Evolutionary conservation across 2,113 vertebrate genomes (phyloP).

Genomic region (Tylochromis polylepis): DNA sequence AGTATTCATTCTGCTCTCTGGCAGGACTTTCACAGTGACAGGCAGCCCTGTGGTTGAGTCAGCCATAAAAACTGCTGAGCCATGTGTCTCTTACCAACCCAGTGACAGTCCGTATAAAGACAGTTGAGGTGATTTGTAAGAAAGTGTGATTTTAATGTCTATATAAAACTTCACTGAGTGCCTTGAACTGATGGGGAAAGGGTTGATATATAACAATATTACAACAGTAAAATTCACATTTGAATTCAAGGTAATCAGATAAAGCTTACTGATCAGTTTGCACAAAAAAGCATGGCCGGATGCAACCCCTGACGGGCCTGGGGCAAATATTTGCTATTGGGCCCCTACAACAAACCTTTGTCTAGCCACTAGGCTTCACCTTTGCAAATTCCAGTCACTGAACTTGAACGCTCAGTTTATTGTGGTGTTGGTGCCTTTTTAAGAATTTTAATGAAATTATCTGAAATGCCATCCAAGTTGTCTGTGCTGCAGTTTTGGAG

Average conservation of each 20-base stretch:
- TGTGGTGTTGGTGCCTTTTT: not conserved
- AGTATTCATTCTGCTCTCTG: constrained; percentile 11
- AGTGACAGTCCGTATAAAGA: not conserved
- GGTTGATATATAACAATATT: not conserved
- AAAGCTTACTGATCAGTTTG: not conserved
- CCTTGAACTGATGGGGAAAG: not conserved
- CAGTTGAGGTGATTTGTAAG: not conserved
- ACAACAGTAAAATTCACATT: not conserved
- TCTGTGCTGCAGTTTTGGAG: not conserved
- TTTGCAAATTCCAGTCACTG: not conserved
- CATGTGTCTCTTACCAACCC: not conserved
- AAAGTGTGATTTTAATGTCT: not conserved
- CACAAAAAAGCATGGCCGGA: not conserved
- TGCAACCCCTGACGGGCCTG: not conserved
- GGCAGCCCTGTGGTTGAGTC: constrained; percentile 11
- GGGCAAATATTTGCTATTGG: not conserved
- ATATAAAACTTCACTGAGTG: not conserved
- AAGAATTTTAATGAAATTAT: not conserved
- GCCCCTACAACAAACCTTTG: not conserved
- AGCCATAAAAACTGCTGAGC: constrained; percentile 35
- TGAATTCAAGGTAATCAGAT: not conserved
- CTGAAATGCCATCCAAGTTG: not conserved
- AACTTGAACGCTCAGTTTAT: not conserved
- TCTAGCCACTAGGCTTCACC: not conserved
- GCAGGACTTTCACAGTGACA: not conserved